phyloP scores from a whole-genome alignment of 1,140 invertebrate species.

The Ips nitidus region DNA sequence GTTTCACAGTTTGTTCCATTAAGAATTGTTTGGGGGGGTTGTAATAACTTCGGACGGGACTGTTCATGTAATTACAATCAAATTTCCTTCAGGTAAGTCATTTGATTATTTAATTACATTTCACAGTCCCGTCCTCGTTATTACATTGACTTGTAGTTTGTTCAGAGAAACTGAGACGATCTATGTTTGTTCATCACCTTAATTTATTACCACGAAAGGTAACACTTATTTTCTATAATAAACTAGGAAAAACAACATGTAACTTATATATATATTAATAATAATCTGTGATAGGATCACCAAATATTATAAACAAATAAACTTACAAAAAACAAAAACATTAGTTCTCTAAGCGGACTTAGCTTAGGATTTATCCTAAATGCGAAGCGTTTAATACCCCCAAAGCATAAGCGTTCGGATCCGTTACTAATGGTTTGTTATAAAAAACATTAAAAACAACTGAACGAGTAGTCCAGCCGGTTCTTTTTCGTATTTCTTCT shows the following conservation, averaged over 20 bases:
- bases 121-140: not conserved
- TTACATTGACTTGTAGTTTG: too few relatives aligned
- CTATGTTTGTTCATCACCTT: too few relatives aligned
- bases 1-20: too few relatives aligned
- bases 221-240: too few relatives aligned
- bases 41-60: too few relatives aligned
- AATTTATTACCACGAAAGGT: too few relatives aligned
- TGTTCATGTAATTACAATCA: too few relatives aligned
- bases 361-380: not conserved
- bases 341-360: too few relatives aligned
- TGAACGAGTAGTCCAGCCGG: constrained; percentile 41
- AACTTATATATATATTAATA: not conserved
- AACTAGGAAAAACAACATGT: not conserved
- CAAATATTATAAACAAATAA: not conserved
- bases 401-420: not conserved
- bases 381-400: not conserved
- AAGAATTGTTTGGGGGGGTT: too few relatives aligned
- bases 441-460: constrained; percentile 44
- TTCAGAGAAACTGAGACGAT: too few relatives aligned
- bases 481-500: constrained; percentile 34
- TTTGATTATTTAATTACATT: not conserved
- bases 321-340: not conserved
- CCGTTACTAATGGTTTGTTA: constrained; percentile 28
- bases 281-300: not conserved
- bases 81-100: not conserved